These are phyloP conservation scores for Vultur gryphus DNA, from an alignment of 2,797 vertebrate genomes.

Conservation along the genomic window DNA sequence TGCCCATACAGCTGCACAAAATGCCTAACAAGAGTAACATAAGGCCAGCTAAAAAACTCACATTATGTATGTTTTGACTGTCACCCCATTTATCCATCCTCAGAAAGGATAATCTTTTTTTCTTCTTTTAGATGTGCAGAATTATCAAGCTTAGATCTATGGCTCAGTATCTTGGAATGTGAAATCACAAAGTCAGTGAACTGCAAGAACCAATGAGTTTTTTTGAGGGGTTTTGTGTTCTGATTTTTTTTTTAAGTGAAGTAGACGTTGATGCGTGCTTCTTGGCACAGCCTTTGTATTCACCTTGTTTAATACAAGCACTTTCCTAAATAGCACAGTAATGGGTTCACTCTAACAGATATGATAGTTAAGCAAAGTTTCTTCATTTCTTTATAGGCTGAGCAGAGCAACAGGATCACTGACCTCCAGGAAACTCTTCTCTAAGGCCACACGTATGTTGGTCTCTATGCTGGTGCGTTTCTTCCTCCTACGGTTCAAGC, in stretches of 20 bases:
- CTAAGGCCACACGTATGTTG: conserved; percentile 99
- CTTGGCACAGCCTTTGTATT: background rate
- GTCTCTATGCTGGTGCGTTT: conserved; percentile 99
- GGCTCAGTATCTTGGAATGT: background rate
- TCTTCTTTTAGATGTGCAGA: background rate
- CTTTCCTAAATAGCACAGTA: background rate
- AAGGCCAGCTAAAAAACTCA: background rate
- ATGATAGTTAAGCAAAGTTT: background rate
- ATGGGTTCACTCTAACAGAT: background rate
- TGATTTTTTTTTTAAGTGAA: background rate
- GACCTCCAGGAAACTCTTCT: conserved; percentile 99
- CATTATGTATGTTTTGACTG: background rate
- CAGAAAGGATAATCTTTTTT: background rate
- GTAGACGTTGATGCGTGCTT: rapidly evolving
- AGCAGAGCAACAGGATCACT: conserved; percentile 44
- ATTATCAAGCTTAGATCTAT: background rate
- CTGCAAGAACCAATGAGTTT: background rate
- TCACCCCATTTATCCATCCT: background rate
- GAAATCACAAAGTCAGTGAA: background rate
- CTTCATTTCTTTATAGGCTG: background rate
- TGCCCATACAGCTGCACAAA: background rate
- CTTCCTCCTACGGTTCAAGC: conserved; percentile 97
- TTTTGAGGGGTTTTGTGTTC: background rate
- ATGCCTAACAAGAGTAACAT: background rate
- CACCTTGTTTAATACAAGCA: background rate